These are phyloP conservation scores for Brenthis daphne DNA, from an alignment of 2,888 invertebrate genomes.

Conservation along the genomic window DNA sequence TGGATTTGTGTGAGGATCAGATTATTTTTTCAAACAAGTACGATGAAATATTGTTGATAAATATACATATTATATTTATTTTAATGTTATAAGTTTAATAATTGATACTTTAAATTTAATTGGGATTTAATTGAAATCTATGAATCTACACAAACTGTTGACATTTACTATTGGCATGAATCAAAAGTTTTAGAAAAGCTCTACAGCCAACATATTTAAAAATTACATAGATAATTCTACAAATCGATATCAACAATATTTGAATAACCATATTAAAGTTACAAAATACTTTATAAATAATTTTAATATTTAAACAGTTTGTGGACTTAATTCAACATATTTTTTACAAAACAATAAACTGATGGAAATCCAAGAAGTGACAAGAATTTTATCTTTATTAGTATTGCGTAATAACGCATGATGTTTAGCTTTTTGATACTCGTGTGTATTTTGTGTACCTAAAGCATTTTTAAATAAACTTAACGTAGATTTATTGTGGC, in stretches of 20 bases:
- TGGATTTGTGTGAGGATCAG: conserved; percentile 24
- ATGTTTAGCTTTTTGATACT: conserved; percentile 45
- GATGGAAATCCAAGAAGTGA: conserved; percentile 28
- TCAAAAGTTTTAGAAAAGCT: no score
- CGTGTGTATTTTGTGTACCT: conserved; percentile 37
- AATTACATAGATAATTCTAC: no score
- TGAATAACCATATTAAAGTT: not conserved
- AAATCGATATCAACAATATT: no score
- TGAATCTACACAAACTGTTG: no score
- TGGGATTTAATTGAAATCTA: no score
- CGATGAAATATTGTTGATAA: no score
- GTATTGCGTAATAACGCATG: conserved; percentile 29
- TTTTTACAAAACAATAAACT: not conserved
- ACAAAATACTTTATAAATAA: not conserved
- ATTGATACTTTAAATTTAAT: no score
- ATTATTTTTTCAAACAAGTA: no score
- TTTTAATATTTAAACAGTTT: conserved; percentile 4
- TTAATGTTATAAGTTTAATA: no score
- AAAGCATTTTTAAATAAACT: conserved; percentile 23
- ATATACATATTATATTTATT: no score
- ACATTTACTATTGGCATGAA: no score
- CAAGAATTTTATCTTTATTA: conserved; percentile 28
- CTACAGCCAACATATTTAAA: no score
- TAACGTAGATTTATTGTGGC: conserved; percentile 21
- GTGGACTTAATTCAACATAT: not conserved